phyloP scores from a whole-genome alignment of 2,113 vertebrate species.

The Pelodiscus sinensis region DNA sequence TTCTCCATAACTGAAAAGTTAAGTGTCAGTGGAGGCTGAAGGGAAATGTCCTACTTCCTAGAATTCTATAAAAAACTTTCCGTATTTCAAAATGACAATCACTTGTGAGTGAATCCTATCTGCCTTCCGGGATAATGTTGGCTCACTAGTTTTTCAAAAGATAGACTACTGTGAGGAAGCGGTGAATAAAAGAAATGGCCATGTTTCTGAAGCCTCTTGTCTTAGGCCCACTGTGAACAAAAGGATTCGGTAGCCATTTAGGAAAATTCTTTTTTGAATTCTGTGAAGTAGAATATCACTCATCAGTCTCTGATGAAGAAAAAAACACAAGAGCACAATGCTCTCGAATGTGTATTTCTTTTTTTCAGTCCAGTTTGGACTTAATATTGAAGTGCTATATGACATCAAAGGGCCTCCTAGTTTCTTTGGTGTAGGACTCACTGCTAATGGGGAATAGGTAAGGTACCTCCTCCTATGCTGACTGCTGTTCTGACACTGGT shows the following conservation, averaged over 20 bases:
- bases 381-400: neutral
- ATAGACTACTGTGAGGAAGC: neutral
- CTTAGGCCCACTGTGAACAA: neutral
- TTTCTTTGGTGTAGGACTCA: neutral
- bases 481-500: neutral
- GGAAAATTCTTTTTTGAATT: neutral
- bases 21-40: neutral
- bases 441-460: neutral
- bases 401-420: neutral
- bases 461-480: neutral
- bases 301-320: neutral
- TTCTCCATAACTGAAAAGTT: neutral
- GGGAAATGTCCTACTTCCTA: neutral
- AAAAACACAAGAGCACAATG: neutral
- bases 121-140: neutral
- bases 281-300: neutral
- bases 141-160: neutral
- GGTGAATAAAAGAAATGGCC: neutral
- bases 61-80: neutral
- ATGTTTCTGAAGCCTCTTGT: neutral
- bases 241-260: neutral
- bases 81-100: neutral
- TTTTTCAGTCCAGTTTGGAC: neutral
- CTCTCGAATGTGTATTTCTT: neutral
- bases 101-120: rapidly evolving